Conservation (phyloP, 2,888 invertebrate genomes). For the Zaprionus lineosus region DNA sequence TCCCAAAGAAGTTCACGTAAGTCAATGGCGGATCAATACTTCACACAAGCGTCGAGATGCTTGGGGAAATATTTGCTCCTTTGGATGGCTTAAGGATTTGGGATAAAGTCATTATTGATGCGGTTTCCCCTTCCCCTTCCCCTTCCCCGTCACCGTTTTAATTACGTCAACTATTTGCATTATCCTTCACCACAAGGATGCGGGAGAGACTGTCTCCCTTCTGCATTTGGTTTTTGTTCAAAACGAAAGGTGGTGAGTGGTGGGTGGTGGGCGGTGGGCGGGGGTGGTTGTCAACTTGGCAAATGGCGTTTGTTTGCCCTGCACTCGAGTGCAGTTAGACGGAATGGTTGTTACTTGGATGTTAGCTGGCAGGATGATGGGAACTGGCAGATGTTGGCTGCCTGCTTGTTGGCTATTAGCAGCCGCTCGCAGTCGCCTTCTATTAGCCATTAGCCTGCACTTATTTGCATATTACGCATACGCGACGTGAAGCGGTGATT, state of each 20-base stretch:
- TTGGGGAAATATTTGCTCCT: slow-evolving; percentile 36
- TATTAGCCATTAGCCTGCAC: slow-evolving; percentile 44
- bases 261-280: too few relatives aligned
- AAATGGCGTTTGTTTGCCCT: slow-evolving; percentile 35
- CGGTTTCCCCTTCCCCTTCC: slow-evolving; percentile 26
- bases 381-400: slow-evolving; percentile 3
- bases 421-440: slow-evolving; percentile 31
- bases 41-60: slow-evolving; percentile 1
- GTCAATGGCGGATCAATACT: too few relatives aligned
- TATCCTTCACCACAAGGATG: too few relatives aligned
- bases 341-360: slow-evolving; percentile 28
- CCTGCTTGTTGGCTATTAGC: background rate
- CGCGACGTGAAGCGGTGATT: slow-evolving; percentile 44
- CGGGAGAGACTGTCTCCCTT: too few relatives aligned
- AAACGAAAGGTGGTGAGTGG: too few relatives aligned
- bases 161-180: slow-evolving; percentile 53
- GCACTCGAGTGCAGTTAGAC: slow-evolving; percentile 45
- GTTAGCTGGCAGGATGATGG: slow-evolving; percentile 17
- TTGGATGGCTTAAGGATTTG: slow-evolving; percentile 8
- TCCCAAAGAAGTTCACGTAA: too few relatives aligned
- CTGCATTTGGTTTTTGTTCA: too few relatives aligned
- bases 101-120: slow-evolving; percentile 62
- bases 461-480: slow-evolving; percentile 74
- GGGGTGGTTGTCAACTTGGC: slow-evolving; percentile 13
- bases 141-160: slow-evolving; percentile 50